phyloP scores from a whole-genome alignment of 2,797 vertebrate species.

The Hydrocynus forskahlii region DNA sequence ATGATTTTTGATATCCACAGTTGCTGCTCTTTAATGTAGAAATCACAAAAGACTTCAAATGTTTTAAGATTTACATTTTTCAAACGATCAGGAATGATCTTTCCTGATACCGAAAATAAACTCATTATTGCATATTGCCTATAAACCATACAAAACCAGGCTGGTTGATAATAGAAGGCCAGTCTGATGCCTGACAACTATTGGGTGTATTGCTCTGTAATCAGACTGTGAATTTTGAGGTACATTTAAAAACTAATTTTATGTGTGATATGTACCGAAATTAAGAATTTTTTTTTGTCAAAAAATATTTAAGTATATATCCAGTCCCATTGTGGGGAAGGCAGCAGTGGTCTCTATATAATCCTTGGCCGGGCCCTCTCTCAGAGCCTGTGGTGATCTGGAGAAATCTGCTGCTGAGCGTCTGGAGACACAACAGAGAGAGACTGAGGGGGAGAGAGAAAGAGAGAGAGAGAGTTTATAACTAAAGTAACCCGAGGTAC shows the following conservation, averaged over 20 bases:
- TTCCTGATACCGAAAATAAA: no score
- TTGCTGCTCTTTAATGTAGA: no score
- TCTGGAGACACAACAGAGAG: constrained; percentile 75
- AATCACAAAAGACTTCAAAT: no score
- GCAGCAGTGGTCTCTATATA: constrained; percentile 72
- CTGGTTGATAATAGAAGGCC: constrained; percentile 29
- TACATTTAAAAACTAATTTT: not conserved
- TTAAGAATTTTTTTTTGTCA: not conserved
- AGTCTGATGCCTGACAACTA: constrained; percentile 41
- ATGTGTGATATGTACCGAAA: not conserved
- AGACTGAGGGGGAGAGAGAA: constrained; percentile 63
- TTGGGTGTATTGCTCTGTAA: constrained; percentile 9
- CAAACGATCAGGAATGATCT: no score
- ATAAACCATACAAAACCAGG: not conserved
- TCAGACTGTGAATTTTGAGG: not conserved
- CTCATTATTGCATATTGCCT: no score
- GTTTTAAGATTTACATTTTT: no score
- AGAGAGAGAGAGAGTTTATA: constrained; percentile 56
- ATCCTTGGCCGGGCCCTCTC: constrained; percentile 78
- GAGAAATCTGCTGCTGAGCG: constrained; percentile 79
- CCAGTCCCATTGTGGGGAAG: constrained; percentile 65
- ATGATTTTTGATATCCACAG: no score
- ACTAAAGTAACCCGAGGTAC: constrained; percentile 56
- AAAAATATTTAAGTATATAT: not conserved
- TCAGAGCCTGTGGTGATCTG: constrained; percentile 80